These are phyloP conservation scores for Bubo blakistoni DNA, from an alignment of 2,113 vertebrate species.

Conservation along the genomic window DNA sequence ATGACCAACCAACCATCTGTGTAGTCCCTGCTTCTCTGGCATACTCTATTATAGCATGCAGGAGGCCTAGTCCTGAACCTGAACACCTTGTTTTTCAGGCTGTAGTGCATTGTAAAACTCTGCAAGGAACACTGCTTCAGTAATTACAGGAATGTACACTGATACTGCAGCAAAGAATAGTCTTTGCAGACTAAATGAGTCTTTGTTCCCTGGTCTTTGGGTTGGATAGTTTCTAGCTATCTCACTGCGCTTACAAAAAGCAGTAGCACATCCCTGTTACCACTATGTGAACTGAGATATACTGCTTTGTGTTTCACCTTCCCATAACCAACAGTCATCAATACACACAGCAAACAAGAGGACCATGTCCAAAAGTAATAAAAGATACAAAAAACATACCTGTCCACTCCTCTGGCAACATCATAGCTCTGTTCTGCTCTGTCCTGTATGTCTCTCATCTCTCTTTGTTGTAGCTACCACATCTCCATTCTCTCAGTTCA, in stretches of 20 bases:
- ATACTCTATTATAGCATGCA: neutral
- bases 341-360: neutral
- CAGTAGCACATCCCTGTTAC: neutral
- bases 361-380: neutral
- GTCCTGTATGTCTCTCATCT: neutral
- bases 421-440: neutral
- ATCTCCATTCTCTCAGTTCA: neutral
- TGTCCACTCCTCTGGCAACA: neutral
- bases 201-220: neutral
- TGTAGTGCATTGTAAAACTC: neutral
- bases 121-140: neutral
- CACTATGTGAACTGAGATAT: neutral
- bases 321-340: neutral
- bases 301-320: neutral
- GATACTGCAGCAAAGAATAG: neutral
- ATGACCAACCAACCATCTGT: neutral
- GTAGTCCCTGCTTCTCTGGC: neutral
- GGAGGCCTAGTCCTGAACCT: neutral
- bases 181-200: neutral
- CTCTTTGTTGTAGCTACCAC: neutral
- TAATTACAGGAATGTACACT: neutral
- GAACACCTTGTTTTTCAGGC: neutral
- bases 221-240: neutral
- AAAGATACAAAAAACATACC: neutral
- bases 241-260: neutral